Evolutionary conservation across 1,140 invertebrate species (phyloP).

Genomic region (Phortica variegata): DNA sequence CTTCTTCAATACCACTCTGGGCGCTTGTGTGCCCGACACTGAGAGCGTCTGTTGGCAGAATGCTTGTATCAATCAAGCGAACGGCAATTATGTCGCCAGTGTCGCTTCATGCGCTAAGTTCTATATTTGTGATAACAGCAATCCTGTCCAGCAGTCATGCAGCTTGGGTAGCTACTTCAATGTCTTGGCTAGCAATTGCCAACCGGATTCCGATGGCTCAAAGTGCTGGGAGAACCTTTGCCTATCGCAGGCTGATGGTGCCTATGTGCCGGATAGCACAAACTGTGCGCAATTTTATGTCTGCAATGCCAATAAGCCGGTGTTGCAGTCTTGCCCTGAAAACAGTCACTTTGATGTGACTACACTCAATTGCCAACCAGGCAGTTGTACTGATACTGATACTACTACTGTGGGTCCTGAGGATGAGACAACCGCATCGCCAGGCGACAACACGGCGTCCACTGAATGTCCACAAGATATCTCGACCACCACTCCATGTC

Average conservation of each 20-base stretch:
- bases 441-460: background rate
- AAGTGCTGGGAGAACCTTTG: conserved; percentile 4
- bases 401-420: no score
- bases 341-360: background rate
- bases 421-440: background rate
- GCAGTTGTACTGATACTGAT: background rate
- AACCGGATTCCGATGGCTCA: conserved; percentile 2
- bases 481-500: no score
- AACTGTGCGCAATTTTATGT: background rate
- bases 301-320: background rate
- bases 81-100: conserved; percentile 11
- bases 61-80: conserved; percentile 1
- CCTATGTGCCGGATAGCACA: background rate
- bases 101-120: conserved; percentile 10
- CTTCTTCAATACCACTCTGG: conserved; percentile 4
- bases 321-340: background rate
- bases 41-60: conserved; percentile 5
- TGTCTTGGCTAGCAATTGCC: background rate
- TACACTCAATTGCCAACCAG: background rate
- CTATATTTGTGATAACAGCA: conserved; percentile 8
- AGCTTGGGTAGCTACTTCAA: conserved; percentile 12
- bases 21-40: conserved; percentile 10
- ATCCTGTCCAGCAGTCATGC: conserved; percentile 8
- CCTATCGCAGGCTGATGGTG: background rate
- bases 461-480: no score